Percentiles rank a stretch among this genome's conserved stretches.
phyloP scores from a whole-genome alignment of 1,140 invertebrate genomes.

The Diplogasteroides magnus region DNA sequence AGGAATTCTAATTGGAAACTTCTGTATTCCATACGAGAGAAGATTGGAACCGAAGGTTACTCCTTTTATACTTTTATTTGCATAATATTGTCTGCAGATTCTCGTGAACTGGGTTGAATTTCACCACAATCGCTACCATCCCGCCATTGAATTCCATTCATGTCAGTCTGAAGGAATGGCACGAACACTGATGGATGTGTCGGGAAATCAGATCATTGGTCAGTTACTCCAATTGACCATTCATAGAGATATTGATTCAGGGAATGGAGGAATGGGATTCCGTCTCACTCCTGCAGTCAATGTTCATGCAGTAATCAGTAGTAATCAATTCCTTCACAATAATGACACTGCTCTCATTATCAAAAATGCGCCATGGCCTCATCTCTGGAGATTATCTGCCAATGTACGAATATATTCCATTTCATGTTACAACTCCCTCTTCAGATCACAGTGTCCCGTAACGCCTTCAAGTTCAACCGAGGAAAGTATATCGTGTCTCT shows the following conservation, averaged over 20 bases:
- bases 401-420: conserved; percentile 62
- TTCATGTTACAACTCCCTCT: not conserved
- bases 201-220: conserved; percentile 37
- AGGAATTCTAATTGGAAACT: conserved; percentile 70
- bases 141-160: conserved; percentile 46
- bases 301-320: conserved; percentile 68
- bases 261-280: conserved; percentile 42
- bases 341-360: conserved; percentile 61
- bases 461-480: conserved; percentile 51
- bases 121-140: conserved; percentile 47
- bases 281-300: conserved; percentile 76
- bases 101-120: conserved; percentile 54
- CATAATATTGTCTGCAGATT: conserved; percentile 23
- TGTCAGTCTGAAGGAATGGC: conserved; percentile 33
- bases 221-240: not conserved
- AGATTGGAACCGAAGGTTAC: conserved; percentile 71
- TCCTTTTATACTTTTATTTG: conserved; percentile 59
- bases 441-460: conserved; percentile 56
- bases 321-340: conserved; percentile 81
- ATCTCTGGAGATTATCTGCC: conserved; percentile 55
- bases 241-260: not conserved
- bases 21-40: conserved; percentile 73
- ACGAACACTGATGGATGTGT: conserved; percentile 40
- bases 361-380: conserved; percentile 56
- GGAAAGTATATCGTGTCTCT: conserved; percentile 53